Evolutionary conservation across 2,797 vertebrate species (phyloP).

Genomic region (Telmatherina bonti): DNA sequence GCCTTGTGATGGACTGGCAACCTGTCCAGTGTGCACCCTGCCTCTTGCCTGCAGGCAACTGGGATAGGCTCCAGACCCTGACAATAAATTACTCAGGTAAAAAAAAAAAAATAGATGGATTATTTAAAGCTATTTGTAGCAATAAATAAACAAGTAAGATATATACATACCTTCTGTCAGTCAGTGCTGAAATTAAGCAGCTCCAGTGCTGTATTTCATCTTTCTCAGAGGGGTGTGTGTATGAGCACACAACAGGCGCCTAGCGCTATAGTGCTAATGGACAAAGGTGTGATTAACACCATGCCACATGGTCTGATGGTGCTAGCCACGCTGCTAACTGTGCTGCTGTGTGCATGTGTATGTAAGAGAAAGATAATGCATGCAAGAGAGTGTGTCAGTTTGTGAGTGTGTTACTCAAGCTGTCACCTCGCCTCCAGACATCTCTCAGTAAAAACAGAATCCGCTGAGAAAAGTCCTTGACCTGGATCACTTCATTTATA

Average conservation of each 20-base stretch:
- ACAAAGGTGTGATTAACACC: slow-evolving; percentile 79
- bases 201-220: slow-evolving; percentile 11
- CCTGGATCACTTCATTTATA: slow-evolving; percentile 38
- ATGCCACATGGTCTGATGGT: slow-evolving; percentile 65
- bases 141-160: no score
- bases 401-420: slow-evolving; percentile 49
- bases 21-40: no score
- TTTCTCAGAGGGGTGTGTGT: slow-evolving; percentile 17
- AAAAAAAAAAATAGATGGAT: no score
- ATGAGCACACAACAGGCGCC: slow-evolving; percentile 18
- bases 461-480: slow-evolving; percentile 49
- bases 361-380: slow-evolving; percentile 11
- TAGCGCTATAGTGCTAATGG: slow-evolving; percentile 73
- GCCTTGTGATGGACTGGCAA: no score
- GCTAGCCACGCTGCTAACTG: slow-evolving; percentile 60
- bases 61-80: no score
- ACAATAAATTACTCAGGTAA: no score
- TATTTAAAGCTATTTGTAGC: no score
- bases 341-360: slow-evolving; percentile 27
- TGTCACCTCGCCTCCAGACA: slow-evolving; percentile 60
- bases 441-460: slow-evolving; percentile 36
- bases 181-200: slow-evolving; percentile 3
- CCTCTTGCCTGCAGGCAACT: no score
- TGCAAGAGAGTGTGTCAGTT: slow-evolving; percentile 19
- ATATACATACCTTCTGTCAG: neutral